Conservation (phyloP, 2,888 invertebrate genomes). For the Hydrotaea cyrtoneurina region DNA sequence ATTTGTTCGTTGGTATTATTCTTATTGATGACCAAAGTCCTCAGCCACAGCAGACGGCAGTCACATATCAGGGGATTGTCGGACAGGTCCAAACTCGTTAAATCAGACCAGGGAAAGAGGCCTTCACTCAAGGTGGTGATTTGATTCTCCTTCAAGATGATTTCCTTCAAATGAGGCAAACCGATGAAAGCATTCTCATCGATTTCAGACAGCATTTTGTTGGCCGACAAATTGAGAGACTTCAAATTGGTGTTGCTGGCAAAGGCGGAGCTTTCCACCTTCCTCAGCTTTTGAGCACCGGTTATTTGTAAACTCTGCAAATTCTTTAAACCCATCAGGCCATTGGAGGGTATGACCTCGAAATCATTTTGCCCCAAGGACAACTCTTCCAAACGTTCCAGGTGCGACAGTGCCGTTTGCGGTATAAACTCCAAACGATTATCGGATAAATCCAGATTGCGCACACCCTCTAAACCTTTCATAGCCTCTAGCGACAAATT, state of each 20-base stretch:
- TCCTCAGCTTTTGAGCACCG: slow-evolving; percentile 87
- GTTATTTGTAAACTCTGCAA: slow-evolving; percentile 89
- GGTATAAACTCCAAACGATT: slow-evolving; percentile 89
- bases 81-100: slow-evolving; percentile 88
- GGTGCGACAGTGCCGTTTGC: slow-evolving; percentile 86
- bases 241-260: slow-evolving; percentile 91
- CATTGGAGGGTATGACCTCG: slow-evolving; percentile 85
- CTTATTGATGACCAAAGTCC: slow-evolving; percentile 83
- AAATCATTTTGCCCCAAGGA: slow-evolving; percentile 92
- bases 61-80: slow-evolving; percentile 92
- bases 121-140: slow-evolving; percentile 89
- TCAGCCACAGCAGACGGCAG: slow-evolving; percentile 90
- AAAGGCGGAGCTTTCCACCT: slow-evolving; percentile 89
- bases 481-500: slow-evolving; percentile 90
- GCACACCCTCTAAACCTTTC: slow-evolving; percentile 87
- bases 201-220: slow-evolving; percentile 87
- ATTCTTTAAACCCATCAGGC: slow-evolving; percentile 90
- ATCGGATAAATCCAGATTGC: slow-evolving; percentile 89
- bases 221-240: slow-evolving; percentile 87
- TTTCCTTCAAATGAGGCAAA: slow-evolving; percentile 88
- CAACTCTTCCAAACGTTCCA: slow-evolving; percentile 89
- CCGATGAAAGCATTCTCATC: slow-evolving; percentile 90
- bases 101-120: slow-evolving; percentile 89
- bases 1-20: slow-evolving; percentile 78
- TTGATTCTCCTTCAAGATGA: slow-evolving; percentile 90